Base-by-base conservation (phyloP, 1,140 invertebrate species). In the Paramacrobiotus metropolitanus region DNA sequence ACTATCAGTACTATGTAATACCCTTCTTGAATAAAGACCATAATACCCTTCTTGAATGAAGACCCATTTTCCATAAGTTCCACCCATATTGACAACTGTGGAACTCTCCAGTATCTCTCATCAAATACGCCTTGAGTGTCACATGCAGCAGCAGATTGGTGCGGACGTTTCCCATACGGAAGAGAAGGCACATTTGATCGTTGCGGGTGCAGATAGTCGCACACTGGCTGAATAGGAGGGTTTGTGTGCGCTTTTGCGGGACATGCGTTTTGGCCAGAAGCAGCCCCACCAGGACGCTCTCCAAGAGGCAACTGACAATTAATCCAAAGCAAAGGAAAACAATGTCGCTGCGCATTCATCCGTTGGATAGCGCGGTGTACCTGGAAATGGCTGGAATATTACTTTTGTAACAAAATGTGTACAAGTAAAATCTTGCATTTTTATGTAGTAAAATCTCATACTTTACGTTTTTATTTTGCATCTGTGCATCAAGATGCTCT, bases 341-440 rank as follows among this genome's bases (percentile, higher is more conserved):
- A 98, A 87, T 0, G 89, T 90, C 72, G 92, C 87, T 0, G 89
- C 87, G 70, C 94, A 98, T 69, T 95, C 85, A 69, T 94, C 89
- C 0, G 88, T 93, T 0, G 88, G 92, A 62, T 80, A 84, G 59
- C 86, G 77, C 44, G 62, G 69, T n/a, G n/a, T n/a, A n/a, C n/a
- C n/a, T n/a, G n/a, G n/a, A n/a, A n/a, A n/a, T n/a, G n/a, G n/a
- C n/a, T n/a, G n/a, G n/a, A n/a, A n/a, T n/a, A n/a, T n/a, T n/a
- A n/a, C n/a, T n/a, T n/a, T n/a, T n/a, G n/a, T n/a, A n/a, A n/a
- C n/a, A n/a, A n/a, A n/a, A n/a, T n/a, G n/a, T n/a, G n/a, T n/a
- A n/a, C n/a, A n/a, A n/a, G n/a, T n/a, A n/a, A n/a, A n/a, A n/a
- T n/a, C n/a, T n/a, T n/a, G n/a, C n/a, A n/a, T n/a, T n/a, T n/a